Percentiles rank a stretch among this genome's conserved stretches.
Conservation (phyloP, 2,888 invertebrate species). For the Cephus runcator region DNA sequence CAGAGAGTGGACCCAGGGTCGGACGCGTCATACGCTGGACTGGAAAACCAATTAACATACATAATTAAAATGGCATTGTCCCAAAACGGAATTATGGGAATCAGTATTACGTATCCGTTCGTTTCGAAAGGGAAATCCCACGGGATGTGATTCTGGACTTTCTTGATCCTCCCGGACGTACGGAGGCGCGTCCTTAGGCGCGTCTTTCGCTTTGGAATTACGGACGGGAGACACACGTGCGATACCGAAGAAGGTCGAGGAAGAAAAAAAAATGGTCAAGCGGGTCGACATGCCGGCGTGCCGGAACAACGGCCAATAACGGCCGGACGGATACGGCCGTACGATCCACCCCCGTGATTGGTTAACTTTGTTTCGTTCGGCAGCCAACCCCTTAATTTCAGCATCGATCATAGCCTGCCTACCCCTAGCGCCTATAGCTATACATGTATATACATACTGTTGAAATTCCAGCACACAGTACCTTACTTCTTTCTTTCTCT, state of each 20-base stretch:
- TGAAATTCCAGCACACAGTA: not conserved
- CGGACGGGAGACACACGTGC: not conserved
- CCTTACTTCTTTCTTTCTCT: not conserved
- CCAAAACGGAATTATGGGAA: constrained; percentile 10
- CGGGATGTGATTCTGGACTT: not conserved
- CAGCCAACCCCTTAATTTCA: constrained; percentile 54
- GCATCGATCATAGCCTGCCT: constrained; percentile 53
- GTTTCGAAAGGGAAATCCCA: not conserved
- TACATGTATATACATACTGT: not conserved
- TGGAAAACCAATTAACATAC: constrained; percentile 58
- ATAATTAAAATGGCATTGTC: constrained; percentile 61
- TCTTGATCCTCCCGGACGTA: not conserved
- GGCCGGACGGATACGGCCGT: constrained; percentile 26
- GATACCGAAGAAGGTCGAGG: not conserved
- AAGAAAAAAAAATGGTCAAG: constrained; percentile 40
- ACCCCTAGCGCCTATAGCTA: not conserved
- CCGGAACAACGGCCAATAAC: constrained; percentile 46
- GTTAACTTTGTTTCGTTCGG: constrained; percentile 57
- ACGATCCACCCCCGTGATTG: constrained; percentile 49
- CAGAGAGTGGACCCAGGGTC: not conserved
- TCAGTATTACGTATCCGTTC: not conserved
- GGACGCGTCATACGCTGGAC: constrained; percentile 28
- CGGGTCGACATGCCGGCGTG: constrained; percentile 34
- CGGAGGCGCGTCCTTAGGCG: not conserved
- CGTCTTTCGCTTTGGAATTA: not conserved